Percentiles rank a stretch among this genome's conserved stretches.
Evolutionary conservation across 1,140 invertebrate genomes (phyloP).

Genomic region (Gryon sp.): DNA sequence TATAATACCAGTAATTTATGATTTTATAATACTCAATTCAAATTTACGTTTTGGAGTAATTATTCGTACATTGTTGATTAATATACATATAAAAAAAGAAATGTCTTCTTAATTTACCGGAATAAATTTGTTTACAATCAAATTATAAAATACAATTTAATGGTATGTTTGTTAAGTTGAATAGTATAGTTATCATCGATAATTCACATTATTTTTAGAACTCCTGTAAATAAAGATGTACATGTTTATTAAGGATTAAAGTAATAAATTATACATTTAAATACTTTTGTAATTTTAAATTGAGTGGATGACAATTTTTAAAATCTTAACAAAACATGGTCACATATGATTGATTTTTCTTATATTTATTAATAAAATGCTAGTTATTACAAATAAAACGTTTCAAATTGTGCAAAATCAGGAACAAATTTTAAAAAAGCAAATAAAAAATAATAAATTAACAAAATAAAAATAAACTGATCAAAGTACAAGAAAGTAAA

Average conservation of each 20-base stretch:
- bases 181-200: conserved; percentile 13
- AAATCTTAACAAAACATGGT: conserved; percentile 38
- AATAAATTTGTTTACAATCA: conserved; percentile 5
- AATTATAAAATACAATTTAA: conserved; percentile 1
- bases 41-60: too few relatives aligned
- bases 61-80: too few relatives aligned
- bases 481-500: too few relatives aligned
- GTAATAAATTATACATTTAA: conserved; percentile 58
- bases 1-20: too few relatives aligned
- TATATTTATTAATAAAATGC: conserved; percentile 32
- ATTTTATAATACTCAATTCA: too few relatives aligned
- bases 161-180: conserved; percentile 26
- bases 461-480: too few relatives aligned
- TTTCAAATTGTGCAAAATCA: too few relatives aligned
- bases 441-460: too few relatives aligned
- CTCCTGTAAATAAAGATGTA: conserved; percentile 53
- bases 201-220: conserved; percentile 32
- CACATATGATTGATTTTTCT: conserved; percentile 38
- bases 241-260: conserved; percentile 61
- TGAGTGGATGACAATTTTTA: conserved; percentile 61
- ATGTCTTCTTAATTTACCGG: too few relatives aligned
- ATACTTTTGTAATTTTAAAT: conserved; percentile 72
- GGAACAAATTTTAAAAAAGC: too few relatives aligned
- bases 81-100: too few relatives aligned
- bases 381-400: too few relatives aligned